Conservation (phyloP, 2,888 invertebrate species). For the Smittia aterrima region DNA sequence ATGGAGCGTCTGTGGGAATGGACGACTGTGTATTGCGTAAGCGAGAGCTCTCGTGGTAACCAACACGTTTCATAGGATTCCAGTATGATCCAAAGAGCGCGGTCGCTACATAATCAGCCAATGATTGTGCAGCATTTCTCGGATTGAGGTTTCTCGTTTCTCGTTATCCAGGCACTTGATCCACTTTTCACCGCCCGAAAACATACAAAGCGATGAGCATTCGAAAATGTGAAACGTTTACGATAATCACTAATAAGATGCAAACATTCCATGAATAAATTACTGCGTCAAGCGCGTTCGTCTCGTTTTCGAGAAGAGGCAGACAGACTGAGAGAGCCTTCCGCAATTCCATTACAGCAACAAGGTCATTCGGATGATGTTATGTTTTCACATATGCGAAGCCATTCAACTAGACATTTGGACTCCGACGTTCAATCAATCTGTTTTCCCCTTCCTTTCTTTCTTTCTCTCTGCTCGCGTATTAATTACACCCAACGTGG, state of each 20-base stretch:
- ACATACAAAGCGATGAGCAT: not conserved
- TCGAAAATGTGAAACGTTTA: not conserved
- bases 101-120: not conserved
- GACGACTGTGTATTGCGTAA: slow-evolving; percentile 13
- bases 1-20: not conserved
- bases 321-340: slow-evolving; percentile 30
- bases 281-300: not conserved
- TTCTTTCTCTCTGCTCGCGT: not conserved
- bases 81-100: slow-evolving; percentile 8
- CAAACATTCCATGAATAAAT: slow-evolving; percentile 41
- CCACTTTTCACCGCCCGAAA: not conserved
- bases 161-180: slow-evolving; percentile 18
- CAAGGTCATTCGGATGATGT: slow-evolving; percentile 38
- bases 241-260: slow-evolving; percentile 11
- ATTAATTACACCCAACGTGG: slow-evolving; percentile 7
- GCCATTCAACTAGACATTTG: slow-evolving; percentile 38
- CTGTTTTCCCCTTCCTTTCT: not conserved
- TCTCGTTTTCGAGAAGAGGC: not conserved
- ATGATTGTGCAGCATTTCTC: slow-evolving; percentile 5
- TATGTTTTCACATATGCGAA: not conserved
- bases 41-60: not conserved
- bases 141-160: not conserved
- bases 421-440: slow-evolving; percentile 29
- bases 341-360: slow-evolving; percentile 41
- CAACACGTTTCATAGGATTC: slow-evolving; percentile 22